Evolutionary conservation across 2,113 vertebrate species (phyloP), one percentile per base, ranked within the genome.

Genomic region (Lutjanus erythropterus): DNA sequence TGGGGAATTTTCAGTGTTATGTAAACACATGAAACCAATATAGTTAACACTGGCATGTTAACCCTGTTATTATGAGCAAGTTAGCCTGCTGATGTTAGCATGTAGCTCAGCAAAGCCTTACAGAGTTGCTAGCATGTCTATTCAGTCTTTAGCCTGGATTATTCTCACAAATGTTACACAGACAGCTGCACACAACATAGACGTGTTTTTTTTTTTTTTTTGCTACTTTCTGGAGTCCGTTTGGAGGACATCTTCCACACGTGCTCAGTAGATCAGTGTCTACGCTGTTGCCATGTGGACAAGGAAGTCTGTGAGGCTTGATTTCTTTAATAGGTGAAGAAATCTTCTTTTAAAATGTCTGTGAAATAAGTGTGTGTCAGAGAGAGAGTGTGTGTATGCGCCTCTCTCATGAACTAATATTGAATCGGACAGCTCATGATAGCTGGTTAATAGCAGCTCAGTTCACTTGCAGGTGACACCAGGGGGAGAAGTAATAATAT

Each of bases 401-500:
- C 9, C 44, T 70, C 31, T n/a, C n/a, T 56, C n/a, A 6, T 47
- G 42, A 74, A 18, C 10, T 46, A 3, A 71, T 66, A 81, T 62
- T 58, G 56, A 73, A 77, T 41, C 0, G 1, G 73, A 73, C 77
- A 65, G 42, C 41, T 49, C 47, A 7, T 59, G 35, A 52, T 47
- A 41, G 68, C 21, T 35, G 23, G 39, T 76, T 70, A 66, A 47
- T 44, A 61, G 53, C 60, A 60, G 9, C 78, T 78, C 59, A 18
- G n/a, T 25, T 65, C 69, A 44, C 37, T 6, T 73, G 71, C 35
- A 69, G 62, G 50, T 68, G 62, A 47, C 68, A 78, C 44, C 15
- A 3, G 2, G n/a, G 12, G 55, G 27, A 49, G 67, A 37, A 61
- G 52, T 67, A 29, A 49, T 78, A 9, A 78, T 52, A 31, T 75